Percentiles rank a stretch among this genome's conserved stretches.
phyloP scores from a whole-genome alignment of 2,113 vertebrate species.

The Lontra canadensis region DNA sequence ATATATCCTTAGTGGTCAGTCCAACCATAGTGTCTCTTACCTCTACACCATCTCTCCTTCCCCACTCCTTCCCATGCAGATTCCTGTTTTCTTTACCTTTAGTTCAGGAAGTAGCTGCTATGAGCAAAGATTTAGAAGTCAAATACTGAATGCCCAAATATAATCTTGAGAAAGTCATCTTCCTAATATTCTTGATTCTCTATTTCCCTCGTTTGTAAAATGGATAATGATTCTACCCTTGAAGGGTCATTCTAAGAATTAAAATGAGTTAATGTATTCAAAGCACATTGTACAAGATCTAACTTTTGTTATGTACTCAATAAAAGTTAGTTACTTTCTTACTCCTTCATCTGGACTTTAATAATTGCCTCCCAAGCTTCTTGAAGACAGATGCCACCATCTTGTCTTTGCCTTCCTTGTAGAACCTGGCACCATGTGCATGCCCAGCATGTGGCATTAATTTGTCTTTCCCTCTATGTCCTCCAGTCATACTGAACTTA shows the following conservation, averaged over 20 bases:
- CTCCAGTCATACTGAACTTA: not conserved
- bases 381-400: not conserved
- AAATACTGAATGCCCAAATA: not conserved
- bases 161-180: not conserved
- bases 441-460: not conserved
- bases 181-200: not conserved
- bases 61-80: not conserved
- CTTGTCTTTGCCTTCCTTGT: not conserved
- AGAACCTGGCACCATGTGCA: not conserved
- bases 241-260: not conserved
- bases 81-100: not conserved
- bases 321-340: not conserved
- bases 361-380: not conserved
- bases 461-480: not conserved
- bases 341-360: not conserved
- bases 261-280: constrained; percentile 1
- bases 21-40: not conserved
- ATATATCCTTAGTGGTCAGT: not conserved
- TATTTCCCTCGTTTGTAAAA: constrained; percentile 50
- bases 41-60: not conserved
- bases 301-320: not conserved
- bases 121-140: not conserved
- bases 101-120: not conserved
- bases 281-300: not conserved
- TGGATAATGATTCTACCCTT: not conserved